Conservation (phyloP, 2,797 vertebrate species). For the Rhodeus uyekii region DNA sequence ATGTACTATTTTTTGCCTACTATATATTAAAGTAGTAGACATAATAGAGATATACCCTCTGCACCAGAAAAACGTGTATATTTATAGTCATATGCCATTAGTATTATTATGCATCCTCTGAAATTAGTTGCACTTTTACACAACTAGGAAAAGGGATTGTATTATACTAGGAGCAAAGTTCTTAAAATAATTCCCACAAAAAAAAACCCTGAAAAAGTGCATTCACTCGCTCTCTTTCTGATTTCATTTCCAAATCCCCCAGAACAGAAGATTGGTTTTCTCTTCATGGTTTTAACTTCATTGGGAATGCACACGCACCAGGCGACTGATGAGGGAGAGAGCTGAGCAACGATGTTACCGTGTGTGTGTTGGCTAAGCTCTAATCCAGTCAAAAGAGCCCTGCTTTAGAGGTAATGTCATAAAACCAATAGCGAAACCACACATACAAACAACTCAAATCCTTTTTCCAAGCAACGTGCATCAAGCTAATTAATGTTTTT, state of each 20-base stretch:
- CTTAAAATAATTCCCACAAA: not conserved
- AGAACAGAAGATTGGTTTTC: not conserved
- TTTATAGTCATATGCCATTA: not conserved
- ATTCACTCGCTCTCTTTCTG: not conserved
- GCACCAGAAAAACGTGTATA: not conserved
- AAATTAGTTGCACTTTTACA: not conserved
- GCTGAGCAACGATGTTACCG: conserved; percentile 30
- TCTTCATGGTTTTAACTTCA: conserved; percentile 4
- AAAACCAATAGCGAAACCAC: conserved; percentile 32
- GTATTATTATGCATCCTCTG: not conserved
- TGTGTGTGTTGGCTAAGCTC: conserved; percentile 14
- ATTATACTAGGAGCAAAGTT: not conserved
- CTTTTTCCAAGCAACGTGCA: not conserved
- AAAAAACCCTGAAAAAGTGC: not conserved
- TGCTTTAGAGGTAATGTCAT: conserved; percentile 42
- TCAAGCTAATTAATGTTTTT: not conserved
- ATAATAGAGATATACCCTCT: not conserved
- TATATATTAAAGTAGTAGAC: not conserved
- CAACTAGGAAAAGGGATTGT: not conserved
- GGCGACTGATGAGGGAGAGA: not conserved
- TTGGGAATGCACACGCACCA: not conserved
- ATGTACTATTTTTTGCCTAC: not conserved
- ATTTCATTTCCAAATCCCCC: not conserved
- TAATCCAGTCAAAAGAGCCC: conserved; percentile 46
- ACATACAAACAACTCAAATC: conserved; percentile 19